Conservation (phyloP, 2,113 vertebrate genomes). For the Pipa parva region DNA sequence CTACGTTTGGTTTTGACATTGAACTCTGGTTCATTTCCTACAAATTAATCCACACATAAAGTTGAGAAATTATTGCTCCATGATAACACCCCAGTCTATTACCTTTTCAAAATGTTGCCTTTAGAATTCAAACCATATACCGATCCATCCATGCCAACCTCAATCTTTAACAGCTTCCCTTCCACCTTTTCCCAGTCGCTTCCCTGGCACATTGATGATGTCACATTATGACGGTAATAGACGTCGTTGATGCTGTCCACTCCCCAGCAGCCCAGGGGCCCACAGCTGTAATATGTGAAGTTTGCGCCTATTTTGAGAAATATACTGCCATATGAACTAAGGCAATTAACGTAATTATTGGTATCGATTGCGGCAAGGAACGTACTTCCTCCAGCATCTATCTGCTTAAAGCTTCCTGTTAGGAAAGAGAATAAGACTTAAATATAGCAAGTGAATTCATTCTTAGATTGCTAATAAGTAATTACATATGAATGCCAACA, state of each 20-base stretch:
- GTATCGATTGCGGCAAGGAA: constrained; percentile 27
- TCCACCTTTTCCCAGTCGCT: background rate
- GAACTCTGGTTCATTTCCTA: too few relatives aligned
- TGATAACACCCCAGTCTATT: too few relatives aligned
- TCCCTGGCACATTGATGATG: constrained; percentile 8
- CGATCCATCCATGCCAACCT: constrained; percentile 25
- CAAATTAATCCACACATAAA: too few relatives aligned
- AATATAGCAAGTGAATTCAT: too few relatives aligned
- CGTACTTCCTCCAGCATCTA: constrained; percentile 42
- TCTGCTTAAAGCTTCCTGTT: constrained; percentile 36
- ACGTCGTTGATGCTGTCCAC: constrained; percentile 7
- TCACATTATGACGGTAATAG: constrained; percentile 13
- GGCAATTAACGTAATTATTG: constrained; percentile 30
- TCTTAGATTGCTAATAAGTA: too few relatives aligned
- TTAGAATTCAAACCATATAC: constrained; percentile 23
- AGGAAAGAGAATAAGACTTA: background rate
- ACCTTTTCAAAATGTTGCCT: constrained; percentile 25
- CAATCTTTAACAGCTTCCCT: constrained; percentile 29
- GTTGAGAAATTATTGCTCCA: too few relatives aligned
- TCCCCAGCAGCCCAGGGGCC: constrained; percentile 35
- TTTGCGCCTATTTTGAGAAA: constrained; percentile 42
- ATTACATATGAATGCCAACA: too few relatives aligned
- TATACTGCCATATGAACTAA: constrained; percentile 5
- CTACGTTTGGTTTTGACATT: too few relatives aligned
- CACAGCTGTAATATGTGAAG: constrained; percentile 45